These are phyloP conservation scores for Aphidius gifuensis DNA, from an alignment of 1,140 invertebrate species.

Conservation along the genomic window DNA sequence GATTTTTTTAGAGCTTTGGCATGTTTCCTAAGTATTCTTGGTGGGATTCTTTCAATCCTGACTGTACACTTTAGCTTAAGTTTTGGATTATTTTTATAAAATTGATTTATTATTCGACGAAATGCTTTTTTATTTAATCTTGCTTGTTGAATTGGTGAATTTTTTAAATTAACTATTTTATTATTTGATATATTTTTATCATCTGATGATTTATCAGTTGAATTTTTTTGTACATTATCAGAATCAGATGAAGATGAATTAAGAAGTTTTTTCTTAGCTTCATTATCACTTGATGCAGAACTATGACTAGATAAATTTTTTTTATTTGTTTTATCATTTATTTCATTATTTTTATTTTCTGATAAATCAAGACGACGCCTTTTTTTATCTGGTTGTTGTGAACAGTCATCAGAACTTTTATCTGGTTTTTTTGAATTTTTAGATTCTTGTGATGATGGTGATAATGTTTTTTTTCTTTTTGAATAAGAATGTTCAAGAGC, in stretches of 20 bases:
- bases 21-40: slow-evolving; percentile 30
- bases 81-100: slow-evolving; percentile 33
- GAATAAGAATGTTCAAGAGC: too few relatives aligned
- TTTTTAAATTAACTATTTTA: background rate
- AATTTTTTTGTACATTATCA: background rate
- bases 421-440: too few relatives aligned
- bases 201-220: slow-evolving; percentile 8
- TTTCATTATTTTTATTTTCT: background rate
- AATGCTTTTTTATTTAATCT: slow-evolving; percentile 21
- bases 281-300: background rate
- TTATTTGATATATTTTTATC: background rate
- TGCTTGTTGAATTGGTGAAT: background rate
- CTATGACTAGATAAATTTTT: background rate
- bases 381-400: background rate
- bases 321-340: background rate
- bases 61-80: slow-evolving; percentile 32
- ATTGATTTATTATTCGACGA: slow-evolving; percentile 23
- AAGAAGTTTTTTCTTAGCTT: slow-evolving; percentile 5
- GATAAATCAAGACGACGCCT: background rate
- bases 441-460: too few relatives aligned
- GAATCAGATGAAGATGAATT: slow-evolving; percentile 3
- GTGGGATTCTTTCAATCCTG: slow-evolving; percentile 29
- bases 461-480: too few relatives aligned
- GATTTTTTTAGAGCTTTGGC: slow-evolving; percentile 35
- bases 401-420: too few relatives aligned